Evolutionary conservation across 2,888 invertebrate genomes (phyloP), one percentile per base, ranked within the genome.

Genomic region (Campoplex nolae): DNA sequence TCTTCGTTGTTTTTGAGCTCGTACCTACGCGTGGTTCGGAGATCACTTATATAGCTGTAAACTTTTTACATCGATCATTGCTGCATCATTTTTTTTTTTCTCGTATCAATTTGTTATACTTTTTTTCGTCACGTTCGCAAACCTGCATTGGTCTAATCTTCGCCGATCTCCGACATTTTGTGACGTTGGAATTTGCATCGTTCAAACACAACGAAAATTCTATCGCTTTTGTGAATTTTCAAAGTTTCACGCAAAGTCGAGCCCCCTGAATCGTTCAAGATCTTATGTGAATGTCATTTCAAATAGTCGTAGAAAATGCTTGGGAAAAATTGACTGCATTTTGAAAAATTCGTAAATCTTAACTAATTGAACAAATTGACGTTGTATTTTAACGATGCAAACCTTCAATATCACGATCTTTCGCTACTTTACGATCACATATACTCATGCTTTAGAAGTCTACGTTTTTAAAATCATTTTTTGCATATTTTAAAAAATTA

Each of bases 391-490:
- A 58, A 38, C 56, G 38, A 32, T 73, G 35, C 28, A 62, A 6
- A 32, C 62, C 16, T 23, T 16, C 32, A 16, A 32, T 4, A 32
- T 6, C 62, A 62, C 7, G 32, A 32, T 32, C 62, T 62, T 75
- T 75, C 16, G 62, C 58, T 75, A 65, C n/a, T 65, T 38, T 54
- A 28, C 70, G 45, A 56, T 58, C 42, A 58, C 56, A 79, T 58
- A 56, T 79, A 79, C 56, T 79, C 42, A 35, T 54, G 68, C 76
- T 77, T 76, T 51, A 51, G 32, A 16, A 32, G 32, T 62, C 58
- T 58, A 28, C 9, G 45, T 18, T 56, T 56, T 38, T 42, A 42
- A 8, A 42, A 42, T 2, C 9, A 42, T 54, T 35, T 73, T 48
- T 38, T 18, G 38, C 7, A 45, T 62, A 28, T 45, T 56, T 76